These are phyloP conservation scores for Dryas iulia DNA, from an alignment of 1,140 invertebrate species.

Conservation along the genomic window DNA sequence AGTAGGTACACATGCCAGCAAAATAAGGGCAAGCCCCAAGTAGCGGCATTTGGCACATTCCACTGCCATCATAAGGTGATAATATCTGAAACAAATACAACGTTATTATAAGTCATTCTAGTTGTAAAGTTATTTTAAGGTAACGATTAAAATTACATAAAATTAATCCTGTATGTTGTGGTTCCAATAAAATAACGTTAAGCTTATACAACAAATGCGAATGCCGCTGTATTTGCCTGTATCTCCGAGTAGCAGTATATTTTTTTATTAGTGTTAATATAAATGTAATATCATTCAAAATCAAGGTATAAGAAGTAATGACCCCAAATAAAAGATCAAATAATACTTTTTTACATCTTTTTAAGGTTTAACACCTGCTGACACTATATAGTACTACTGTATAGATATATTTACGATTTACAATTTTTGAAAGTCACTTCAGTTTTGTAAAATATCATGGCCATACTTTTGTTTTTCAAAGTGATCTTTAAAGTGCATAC, in stretches of 20 bases:
- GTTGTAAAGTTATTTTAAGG: neutral
- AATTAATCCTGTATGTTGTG: neutral
- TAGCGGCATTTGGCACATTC: constrained; percentile 7
- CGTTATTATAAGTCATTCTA: neutral
- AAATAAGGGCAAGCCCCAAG: constrained; percentile 24
- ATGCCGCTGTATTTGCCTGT: neutral
- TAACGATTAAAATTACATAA: neutral
- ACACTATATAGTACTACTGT: too few relatives aligned
- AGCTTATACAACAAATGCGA: neutral
- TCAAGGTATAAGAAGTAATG: neutral
- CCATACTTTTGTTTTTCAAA: neutral
- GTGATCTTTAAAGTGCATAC: neutral
- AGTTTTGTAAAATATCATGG: neutral
- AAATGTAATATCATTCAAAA: neutral
- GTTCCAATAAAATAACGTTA: neutral
- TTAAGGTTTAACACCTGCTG: neutral
- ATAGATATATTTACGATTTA: too few relatives aligned
- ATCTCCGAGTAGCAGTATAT: neutral
- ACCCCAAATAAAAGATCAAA: neutral
- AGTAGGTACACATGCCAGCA: constrained; percentile 27
- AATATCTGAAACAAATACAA: constrained; percentile 20
- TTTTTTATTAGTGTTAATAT: neutral
- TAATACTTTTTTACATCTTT: neutral
- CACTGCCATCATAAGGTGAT: constrained; percentile 32
- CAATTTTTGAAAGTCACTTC: neutral